These are phyloP conservation scores for Sarcophaga carnaria DNA, from an alignment of 2,888 invertebrate genomes.

Conservation along the genomic window DNA sequence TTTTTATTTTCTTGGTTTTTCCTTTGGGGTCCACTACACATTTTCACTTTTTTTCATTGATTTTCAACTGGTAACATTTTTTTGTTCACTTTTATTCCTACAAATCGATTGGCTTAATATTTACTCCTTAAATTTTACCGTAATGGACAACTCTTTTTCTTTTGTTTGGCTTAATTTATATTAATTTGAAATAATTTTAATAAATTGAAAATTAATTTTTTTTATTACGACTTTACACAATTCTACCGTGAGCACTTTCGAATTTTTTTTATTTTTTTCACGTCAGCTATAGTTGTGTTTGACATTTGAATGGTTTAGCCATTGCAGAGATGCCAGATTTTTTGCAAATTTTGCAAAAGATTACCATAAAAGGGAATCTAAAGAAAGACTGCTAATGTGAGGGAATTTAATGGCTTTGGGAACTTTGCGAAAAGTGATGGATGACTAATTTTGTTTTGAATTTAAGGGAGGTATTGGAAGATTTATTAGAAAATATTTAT, in stretches of 20 bases:
- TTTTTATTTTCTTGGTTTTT: slow-evolving; percentile 27
- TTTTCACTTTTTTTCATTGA: slow-evolving; percentile 63
- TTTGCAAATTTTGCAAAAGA: neutral
- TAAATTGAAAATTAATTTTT: slow-evolving; percentile 42
- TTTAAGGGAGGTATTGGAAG: no score
- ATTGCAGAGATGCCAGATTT: slow-evolving; percentile 40
- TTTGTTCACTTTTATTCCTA: slow-evolving; percentile 20
- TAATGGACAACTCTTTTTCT: slow-evolving; percentile 25
- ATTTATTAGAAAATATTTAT: no score
- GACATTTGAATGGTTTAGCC: slow-evolving; percentile 44
- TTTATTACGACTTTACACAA: slow-evolving; percentile 63
- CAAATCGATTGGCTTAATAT: slow-evolving; percentile 6
- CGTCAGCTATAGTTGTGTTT: slow-evolving; percentile 64
- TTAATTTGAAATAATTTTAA: slow-evolving; percentile 43
- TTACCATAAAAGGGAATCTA: neutral
- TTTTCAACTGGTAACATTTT: slow-evolving; percentile 47
- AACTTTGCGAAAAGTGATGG: no score
- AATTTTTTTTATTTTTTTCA: slow-evolving; percentile 67
- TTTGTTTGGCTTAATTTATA: slow-evolving; percentile 10
- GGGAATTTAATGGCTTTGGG: no score
- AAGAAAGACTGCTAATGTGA: neutral
- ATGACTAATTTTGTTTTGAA: no score
- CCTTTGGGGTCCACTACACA: slow-evolving; percentile 51
- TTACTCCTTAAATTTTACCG: slow-evolving; percentile 35
- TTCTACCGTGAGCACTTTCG: slow-evolving; percentile 67